A percentile compares a stretch with the other conserved stretches of the same genome.
Conservation (phyloP, 2,113 vertebrate genomes). For the Mystacornis crossleyi region DNA sequence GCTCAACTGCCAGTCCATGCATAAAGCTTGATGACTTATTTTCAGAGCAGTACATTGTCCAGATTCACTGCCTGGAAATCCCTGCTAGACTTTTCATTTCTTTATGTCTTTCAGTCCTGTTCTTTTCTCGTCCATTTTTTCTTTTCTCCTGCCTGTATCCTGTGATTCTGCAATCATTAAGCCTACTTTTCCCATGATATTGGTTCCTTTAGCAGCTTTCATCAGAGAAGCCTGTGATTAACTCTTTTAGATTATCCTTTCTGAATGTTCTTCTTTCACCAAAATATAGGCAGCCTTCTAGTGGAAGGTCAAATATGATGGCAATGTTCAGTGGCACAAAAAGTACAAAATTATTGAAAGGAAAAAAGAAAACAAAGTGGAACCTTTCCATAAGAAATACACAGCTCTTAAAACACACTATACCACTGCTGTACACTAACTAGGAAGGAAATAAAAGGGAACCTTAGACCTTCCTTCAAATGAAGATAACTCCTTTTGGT, state of each 20-base stretch:
- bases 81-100: background rate
- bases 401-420: background rate
- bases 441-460: background rate
- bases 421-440: background rate
- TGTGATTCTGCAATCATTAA: background rate
- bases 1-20: background rate
- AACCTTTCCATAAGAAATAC: background rate
- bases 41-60: background rate
- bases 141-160: background rate
- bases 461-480: background rate
- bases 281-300: background rate
- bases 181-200: background rate
- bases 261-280: background rate
- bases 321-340: background rate
- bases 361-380: background rate
- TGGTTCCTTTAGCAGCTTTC: background rate
- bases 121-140: background rate
- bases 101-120: background rate
- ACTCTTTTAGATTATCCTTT: background rate
- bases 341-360: background rate
- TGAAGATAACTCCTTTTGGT: background rate
- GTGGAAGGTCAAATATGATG: background rate
- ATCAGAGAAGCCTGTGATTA: background rate
- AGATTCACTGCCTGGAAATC: background rate
- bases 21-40: background rate